Conservation (phyloP, 2,797 vertebrate species). For the Sebastes cheni region DNA sequence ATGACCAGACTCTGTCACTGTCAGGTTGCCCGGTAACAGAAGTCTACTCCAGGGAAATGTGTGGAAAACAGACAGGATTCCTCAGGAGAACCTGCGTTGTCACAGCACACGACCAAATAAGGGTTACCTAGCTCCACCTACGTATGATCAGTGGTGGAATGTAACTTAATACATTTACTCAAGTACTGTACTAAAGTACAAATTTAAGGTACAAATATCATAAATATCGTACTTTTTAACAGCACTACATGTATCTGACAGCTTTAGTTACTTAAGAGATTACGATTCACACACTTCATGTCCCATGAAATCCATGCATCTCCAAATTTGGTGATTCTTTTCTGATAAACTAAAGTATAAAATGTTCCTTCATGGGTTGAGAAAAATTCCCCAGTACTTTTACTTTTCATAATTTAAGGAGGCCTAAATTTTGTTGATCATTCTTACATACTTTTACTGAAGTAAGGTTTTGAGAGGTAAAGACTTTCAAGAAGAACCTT, state of each 20-base stretch:
- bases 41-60: slow-evolving; percentile 53
- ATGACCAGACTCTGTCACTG: slow-evolving; percentile 72
- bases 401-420: no score
- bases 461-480: background rate
- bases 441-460: no score
- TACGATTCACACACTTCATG: no score
- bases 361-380: no score
- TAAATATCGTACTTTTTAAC: background rate
- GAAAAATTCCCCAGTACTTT: no score
- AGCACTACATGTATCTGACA: background rate
- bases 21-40: slow-evolving; percentile 79
- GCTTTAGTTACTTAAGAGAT: background rate
- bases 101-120: slow-evolving; percentile 35
- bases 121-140: slow-evolving; percentile 31
- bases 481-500: background rate
- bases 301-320: no score
- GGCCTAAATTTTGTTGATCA: no score
- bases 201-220: no score
- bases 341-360: no score
- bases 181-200: background rate
- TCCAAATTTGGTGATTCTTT: no score
- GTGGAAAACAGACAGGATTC: slow-evolving; percentile 61
- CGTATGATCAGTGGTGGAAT: background rate
- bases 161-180: background rate
- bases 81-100: slow-evolving; percentile 54